A percentile compares a stretch with the other conserved stretches of the same genome.
Conservation (phyloP, 2,888 invertebrate genomes). For the Eumacrocentrus americanus region DNA sequence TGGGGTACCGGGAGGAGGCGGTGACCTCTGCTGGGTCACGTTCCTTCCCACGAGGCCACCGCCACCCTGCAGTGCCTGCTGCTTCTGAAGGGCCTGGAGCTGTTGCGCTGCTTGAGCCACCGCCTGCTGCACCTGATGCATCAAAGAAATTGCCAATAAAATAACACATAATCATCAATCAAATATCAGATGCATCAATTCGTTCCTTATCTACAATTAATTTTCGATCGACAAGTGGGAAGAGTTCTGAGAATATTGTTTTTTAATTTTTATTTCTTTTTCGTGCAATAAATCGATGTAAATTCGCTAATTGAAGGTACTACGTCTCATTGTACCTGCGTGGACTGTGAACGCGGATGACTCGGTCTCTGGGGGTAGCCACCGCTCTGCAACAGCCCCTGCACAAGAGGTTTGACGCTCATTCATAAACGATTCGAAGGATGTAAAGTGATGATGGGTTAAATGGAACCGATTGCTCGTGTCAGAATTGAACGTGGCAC, state of each 20-base stretch:
- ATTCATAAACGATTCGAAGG: constrained; percentile 22
- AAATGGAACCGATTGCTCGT: neutral
- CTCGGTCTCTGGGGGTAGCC: constrained; percentile 53
- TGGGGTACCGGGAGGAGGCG: constrained; percentile 67
- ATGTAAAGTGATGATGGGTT: constrained; percentile 5
- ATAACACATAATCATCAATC: too few relatives aligned
- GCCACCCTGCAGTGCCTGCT: constrained; percentile 65
- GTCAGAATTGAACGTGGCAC: constrained; percentile 13
- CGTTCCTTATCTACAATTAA: too few relatives aligned
- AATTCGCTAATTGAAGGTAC: neutral
- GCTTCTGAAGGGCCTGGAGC: constrained; percentile 78
- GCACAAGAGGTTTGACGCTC: constrained; percentile 45
- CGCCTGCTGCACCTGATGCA: constrained; percentile 75
- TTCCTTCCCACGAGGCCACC: constrained; percentile 53
- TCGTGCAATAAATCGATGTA: neutral
- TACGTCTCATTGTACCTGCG: constrained; percentile 49
- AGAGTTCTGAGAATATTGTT: too few relatives aligned
- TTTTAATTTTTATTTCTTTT: neutral
- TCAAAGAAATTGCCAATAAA: neutral
- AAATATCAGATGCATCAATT: too few relatives aligned
- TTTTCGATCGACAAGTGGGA: neutral
- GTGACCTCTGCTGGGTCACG: constrained; percentile 61
- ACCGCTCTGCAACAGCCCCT: constrained; percentile 58
- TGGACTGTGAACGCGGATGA: constrained; percentile 56
- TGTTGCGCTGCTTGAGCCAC: constrained; percentile 87